Evolutionary conservation across 1,140 invertebrate genomes (phyloP), one percentile per base, ranked within the genome.

Genomic region (Listronotus bonariensis): DNA sequence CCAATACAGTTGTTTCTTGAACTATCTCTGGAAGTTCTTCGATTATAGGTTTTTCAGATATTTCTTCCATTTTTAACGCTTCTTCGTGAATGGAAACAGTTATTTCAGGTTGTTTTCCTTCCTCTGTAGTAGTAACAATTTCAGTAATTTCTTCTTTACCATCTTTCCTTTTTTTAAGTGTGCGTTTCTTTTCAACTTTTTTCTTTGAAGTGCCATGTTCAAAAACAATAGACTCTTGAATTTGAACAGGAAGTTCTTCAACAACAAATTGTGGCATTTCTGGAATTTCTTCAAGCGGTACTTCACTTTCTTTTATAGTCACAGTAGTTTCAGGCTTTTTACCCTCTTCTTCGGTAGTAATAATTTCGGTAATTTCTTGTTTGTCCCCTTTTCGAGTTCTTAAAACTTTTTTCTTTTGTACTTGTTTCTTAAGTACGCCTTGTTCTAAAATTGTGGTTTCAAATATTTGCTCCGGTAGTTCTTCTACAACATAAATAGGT

Each of bases 121-220:
- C 78, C 71, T 80, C 78, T 70, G 80, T 75, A 32, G 80, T 72
- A 15, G 81, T 80, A 40, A 79, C 78, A 57, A 80, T 78, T 73
- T 81, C 78, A 6, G 76, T 79, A 4, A 78, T 72, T 71, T 82
- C 75, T 64, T 80, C 67, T 64, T 78, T 80, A n/a, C 68, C 55
- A 17, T 74, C 78, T 34, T 63, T 72, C 8, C 45, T 65, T 72
- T 72, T 76, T 68, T 69, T 73, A 43, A 74, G 63, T 6, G 74
- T 66, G 36, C 68, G 73, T 38, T 76, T 79, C 52, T 65, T 76
- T 8, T 20, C 3, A 9, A 60, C 69, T 71, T 43, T 72, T 46
- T 64, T 68, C 32, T 64, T 41, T 68, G 74, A 61, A 38, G 75
- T 71, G 54, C 73, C 69, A 56, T 51, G 17, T 18, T 60, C 57